These are phyloP conservation scores for Hyposmocoma kahamanoa DNA, from an alignment of 1,140 invertebrate species.

Conservation along the genomic window DNA sequence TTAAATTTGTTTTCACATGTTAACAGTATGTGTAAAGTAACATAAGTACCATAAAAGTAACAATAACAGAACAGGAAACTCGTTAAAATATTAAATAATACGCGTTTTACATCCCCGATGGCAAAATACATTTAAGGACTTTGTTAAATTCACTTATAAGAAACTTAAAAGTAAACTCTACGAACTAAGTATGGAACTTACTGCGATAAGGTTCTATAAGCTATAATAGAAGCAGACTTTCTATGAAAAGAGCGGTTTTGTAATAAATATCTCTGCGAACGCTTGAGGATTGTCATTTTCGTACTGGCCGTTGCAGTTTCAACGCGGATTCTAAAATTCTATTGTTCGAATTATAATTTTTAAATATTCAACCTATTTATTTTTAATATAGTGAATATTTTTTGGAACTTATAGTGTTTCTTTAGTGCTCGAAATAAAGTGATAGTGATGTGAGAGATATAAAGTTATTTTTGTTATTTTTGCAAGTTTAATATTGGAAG, in stretches of 20 bases:
- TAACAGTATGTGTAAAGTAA: no score
- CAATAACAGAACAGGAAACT: neutral
- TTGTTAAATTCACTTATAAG: neutral
- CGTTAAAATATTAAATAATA: neutral
- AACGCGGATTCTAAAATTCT: constrained; percentile 4
- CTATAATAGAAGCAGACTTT: constrained; percentile 31
- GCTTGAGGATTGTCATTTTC: constrained; percentile 10
- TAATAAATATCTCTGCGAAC: constrained; percentile 12
- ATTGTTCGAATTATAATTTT: no score
- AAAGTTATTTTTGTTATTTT: no score
- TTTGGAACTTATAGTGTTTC: no score
- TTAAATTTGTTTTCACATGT: no score
- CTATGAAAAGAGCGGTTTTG: constrained; percentile 15
- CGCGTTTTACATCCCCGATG: neutral
- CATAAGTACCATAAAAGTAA: constrained; percentile 1
- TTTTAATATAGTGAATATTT: no score
- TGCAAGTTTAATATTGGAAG: no score
- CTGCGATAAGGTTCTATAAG: constrained; percentile 31
- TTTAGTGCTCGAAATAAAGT: no score
- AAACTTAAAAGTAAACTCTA: neutral
- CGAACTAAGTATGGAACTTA: constrained; percentile 2
- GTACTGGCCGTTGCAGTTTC: constrained; percentile 4
- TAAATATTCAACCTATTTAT: no score
- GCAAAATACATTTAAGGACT: neutral
- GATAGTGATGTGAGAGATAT: no score